Evolutionary conservation across 2,888 invertebrate species (phyloP).

Genomic region (Orthonevra nobilis): DNA sequence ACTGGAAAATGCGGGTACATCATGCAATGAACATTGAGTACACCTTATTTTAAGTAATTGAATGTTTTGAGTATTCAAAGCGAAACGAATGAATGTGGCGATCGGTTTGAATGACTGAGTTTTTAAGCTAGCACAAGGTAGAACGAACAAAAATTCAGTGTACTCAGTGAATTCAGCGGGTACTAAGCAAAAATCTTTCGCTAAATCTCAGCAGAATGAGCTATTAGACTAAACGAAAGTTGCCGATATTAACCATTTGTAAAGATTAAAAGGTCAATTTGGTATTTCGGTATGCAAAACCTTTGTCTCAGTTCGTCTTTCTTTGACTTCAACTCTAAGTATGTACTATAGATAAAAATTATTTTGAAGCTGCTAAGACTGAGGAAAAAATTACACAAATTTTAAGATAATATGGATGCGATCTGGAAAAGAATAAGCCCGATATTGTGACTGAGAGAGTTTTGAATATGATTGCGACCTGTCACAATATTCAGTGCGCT

Average conservation of each 20-base stretch:
- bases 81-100: too few relatives aligned
- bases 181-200: background rate
- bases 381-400: constrained; percentile 7
- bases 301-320: too few relatives aligned
- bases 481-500: constrained; percentile 27
- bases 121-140: background rate
- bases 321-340: constrained; percentile 10
- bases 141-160: background rate
- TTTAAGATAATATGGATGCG: constrained; percentile 36
- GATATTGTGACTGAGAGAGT: constrained; percentile 35
- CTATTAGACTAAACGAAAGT: constrained; percentile 15
- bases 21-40: background rate
- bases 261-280: too few relatives aligned
- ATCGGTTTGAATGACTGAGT: too few relatives aligned
- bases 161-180: background rate
- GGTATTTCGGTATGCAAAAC: too few relatives aligned
- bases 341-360: background rate
- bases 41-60: too few relatives aligned
- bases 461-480: too few relatives aligned
- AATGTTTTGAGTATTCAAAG: too few relatives aligned
- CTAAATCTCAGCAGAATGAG: constrained; percentile 4
- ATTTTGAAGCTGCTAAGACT: constrained; percentile 1
- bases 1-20: too few relatives aligned
- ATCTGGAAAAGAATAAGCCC: constrained; percentile 26
- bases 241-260: too few relatives aligned